These are phyloP conservation scores for Sylvilagus floridanus DNA, from an alignment of 2,797 vertebrate genomes.

Conservation along the genomic window DNA sequence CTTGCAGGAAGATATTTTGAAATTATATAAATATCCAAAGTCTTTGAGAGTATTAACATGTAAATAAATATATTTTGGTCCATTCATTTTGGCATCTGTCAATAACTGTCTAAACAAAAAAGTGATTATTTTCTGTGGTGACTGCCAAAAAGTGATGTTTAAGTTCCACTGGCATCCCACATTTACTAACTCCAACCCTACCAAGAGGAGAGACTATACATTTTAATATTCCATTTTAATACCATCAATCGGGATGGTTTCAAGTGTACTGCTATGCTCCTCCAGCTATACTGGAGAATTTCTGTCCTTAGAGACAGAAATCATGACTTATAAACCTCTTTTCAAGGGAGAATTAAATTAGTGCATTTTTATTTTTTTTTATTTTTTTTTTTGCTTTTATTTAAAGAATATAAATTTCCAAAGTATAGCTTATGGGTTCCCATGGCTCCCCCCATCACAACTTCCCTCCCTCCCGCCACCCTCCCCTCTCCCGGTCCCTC, in stretches of 20 bases:
- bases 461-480: too few relatives aligned
- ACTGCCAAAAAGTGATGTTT: not conserved
- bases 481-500: too few relatives aligned
- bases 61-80: not conserved
- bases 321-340: not conserved
- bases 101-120: not conserved
- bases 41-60: not conserved
- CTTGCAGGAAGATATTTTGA: not conserved
- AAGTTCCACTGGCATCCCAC: not conserved
- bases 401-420: too few relatives aligned
- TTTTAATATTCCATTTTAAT: slow-evolving; percentile 18
- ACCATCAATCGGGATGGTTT: not conserved
- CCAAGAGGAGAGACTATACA: not conserved
- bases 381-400: too few relatives aligned
- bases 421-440: too few relatives aligned
- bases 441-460: too few relatives aligned
- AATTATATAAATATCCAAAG: not conserved
- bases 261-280: not conserved
- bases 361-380: not conserved
- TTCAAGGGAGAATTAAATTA: not conserved
- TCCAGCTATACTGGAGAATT: not conserved
- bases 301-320: not conserved
- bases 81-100: not conserved
- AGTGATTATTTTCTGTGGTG: not conserved
- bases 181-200: not conserved